Evolutionary conservation across 2,113 vertebrate species (phyloP), one percentile per base, ranked within the genome.

Genomic region (Corythaixoides concolor): DNA sequence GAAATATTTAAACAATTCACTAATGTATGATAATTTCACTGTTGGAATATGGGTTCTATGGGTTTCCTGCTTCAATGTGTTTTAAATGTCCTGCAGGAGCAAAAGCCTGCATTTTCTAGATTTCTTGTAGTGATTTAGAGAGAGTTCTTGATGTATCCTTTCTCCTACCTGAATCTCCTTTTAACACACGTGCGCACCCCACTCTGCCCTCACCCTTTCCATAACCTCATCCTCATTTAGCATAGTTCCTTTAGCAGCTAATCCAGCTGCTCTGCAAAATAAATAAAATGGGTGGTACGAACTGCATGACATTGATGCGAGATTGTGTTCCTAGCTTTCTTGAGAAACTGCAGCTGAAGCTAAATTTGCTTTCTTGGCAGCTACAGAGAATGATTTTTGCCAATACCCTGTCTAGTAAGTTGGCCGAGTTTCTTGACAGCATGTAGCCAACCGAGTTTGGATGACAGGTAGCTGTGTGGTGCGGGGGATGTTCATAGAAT

Each of bases 321-420:
- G 59, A 63, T 11, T 59, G 8, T 73, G 33, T 80, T 77, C 35
- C 27, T 16, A 32, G 41, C 47, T 90, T 87, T 85, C 50, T 43
- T 77, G 59, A 90, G 74, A 80, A 60, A 64, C 64, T 75, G 68
- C 56, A 86, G 66, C 75, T 83, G 59, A 91, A 76, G 52, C 47
- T 82, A 53, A 81, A 66, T 79, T 86, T 90, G 79, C 28, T 41
- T 49, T 68, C 87, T 78, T 93, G 92, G 78, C 93, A 93, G 43
- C 68, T 90, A 7, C 81, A 50, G 64, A 47, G 80, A 37, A 55
- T 84, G 47, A 1, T 6, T 85, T 87, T 85, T 95, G 93, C 78
- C 96, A 93, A 9, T 35, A 63, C 55, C 85, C 90, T 87, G 72
- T 93, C 59, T 67, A 91, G 64, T 70, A 82, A 92, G 35, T 77